Conservation (phyloP, 2,113 vertebrate species). For the Odontesthes bonariensis region DNA sequence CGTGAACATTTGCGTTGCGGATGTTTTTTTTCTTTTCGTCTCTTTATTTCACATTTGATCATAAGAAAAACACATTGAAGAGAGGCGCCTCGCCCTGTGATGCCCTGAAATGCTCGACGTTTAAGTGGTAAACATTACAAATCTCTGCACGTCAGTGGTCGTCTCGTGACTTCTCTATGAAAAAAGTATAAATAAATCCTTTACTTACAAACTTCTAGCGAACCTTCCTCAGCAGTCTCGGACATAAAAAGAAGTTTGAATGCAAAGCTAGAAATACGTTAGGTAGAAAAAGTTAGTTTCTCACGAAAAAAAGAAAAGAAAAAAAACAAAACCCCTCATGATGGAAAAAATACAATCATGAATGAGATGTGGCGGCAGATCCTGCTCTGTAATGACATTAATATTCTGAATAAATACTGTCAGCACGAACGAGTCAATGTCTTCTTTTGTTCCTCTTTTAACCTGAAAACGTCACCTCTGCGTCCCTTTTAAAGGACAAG, state of each 20-base stretch:
- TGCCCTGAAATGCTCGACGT: slow-evolving; percentile 76
- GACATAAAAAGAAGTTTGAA: slow-evolving; percentile 60
- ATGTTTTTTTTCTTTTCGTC: slow-evolving; percentile 34
- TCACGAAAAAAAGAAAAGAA: slow-evolving; percentile 54
- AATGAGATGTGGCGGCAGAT: slow-evolving; percentile 61
- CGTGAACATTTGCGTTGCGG: slow-evolving; percentile 74
- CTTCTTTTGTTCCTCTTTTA: neutral
- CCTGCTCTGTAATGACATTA: slow-evolving; percentile 43
- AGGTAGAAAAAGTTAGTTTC: slow-evolving; percentile 63
- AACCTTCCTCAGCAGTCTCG: slow-evolving; percentile 58
- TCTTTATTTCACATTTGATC: slow-evolving; percentile 45
- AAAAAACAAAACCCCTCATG: slow-evolving; percentile 25
- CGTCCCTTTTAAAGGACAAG: slow-evolving; percentile 30
- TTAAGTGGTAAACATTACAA: slow-evolving; percentile 77
- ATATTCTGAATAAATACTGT: slow-evolving; percentile 54
- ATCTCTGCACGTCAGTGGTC: slow-evolving; percentile 71
- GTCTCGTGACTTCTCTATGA: slow-evolving; percentile 69
- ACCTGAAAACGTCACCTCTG: slow-evolving; percentile 29
- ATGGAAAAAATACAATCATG: slow-evolving; percentile 76
- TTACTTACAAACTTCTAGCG: slow-evolving; percentile 64
- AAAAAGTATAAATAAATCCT: slow-evolving; percentile 78
- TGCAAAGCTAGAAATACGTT: slow-evolving; percentile 70
- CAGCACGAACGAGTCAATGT: slow-evolving; percentile 16
- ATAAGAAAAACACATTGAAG: slow-evolving; percentile 74
- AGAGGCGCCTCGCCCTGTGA: slow-evolving; percentile 67